A percentile compares a stretch with the other conserved stretches of the same genome.
Evolutionary conservation across 2,113 vertebrate species (phyloP).

Genomic region (Odontophorus gujanensis): DNA sequence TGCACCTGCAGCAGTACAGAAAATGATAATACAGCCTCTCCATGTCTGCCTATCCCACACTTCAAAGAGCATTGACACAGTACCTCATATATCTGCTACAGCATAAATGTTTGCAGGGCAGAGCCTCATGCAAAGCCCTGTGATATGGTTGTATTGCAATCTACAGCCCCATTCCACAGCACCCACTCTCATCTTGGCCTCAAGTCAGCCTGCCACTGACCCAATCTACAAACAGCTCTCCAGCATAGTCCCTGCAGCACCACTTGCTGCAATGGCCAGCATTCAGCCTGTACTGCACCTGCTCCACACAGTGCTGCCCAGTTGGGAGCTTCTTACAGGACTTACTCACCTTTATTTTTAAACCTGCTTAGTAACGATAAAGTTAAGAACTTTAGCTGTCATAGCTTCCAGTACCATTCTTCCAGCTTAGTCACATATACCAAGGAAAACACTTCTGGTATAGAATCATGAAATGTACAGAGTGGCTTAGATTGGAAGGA

Average conservation of each 20-base stretch:
- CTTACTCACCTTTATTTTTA: too few species aligned
- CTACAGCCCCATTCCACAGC: accelerated
- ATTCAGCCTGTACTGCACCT: not conserved
- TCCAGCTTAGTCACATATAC: not conserved
- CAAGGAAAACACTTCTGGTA: not conserved
- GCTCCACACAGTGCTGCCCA: too few species aligned
- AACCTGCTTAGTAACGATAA: too few species aligned
- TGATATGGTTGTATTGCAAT: accelerated
- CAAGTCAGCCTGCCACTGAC: not conserved
- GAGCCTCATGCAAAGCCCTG: not conserved
- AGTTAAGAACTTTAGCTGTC: not conserved
- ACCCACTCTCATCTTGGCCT: not conserved
- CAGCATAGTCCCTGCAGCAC: not conserved
- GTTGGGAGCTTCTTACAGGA: not conserved
- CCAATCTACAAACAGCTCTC: not conserved
- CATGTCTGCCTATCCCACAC: not conserved
- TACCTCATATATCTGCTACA: not conserved
- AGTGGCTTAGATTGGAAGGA: not conserved
- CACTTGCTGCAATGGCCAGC: not conserved
- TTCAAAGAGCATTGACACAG: not conserved
- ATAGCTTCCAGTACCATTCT: not conserved
- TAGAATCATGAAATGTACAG: not conserved
- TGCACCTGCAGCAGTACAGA: conserved; percentile 26
- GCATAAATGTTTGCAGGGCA: not conserved
- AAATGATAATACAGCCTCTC: not conserved